phyloP scores from a whole-genome alignment of 35 echinoderm and acorn worm genomes.

The Apostichopus californicus region DNA sequence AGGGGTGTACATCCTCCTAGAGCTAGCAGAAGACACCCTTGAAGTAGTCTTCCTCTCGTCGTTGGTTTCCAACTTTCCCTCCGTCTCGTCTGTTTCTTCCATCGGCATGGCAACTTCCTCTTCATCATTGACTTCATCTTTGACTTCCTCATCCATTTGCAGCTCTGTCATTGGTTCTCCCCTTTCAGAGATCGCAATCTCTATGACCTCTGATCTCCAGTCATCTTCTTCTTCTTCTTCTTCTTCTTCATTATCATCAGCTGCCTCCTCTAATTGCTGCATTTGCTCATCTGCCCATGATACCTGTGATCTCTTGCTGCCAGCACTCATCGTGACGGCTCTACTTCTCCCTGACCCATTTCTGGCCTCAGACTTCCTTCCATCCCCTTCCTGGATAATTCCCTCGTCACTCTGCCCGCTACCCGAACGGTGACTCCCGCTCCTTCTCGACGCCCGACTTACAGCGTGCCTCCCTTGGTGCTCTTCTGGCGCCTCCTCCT shows the following conservation, averaged over 20 bases:
- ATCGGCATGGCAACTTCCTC: background rate
- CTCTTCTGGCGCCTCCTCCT: background rate
- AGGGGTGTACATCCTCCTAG: slow-evolving; percentile 34
- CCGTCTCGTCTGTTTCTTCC: background rate
- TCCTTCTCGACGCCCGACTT: background rate
- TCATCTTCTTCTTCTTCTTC: slow-evolving; percentile 22
- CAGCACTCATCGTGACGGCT: background rate
- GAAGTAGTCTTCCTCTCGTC: background rate
- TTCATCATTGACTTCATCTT: background rate
- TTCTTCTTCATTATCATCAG: background rate
- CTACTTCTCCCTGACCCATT: background rate
- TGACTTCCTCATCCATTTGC: background rate
- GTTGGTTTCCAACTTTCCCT: background rate
- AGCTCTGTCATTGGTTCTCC: background rate
- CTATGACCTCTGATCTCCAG: slow-evolving; percentile 32
- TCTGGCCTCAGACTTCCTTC: background rate
- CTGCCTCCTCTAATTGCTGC: background rate
- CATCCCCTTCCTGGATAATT: background rate
- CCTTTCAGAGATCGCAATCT: slow-evolving; percentile 8
- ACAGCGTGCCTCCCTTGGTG: background rate
- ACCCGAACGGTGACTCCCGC: background rate
- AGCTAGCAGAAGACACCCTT: slow-evolving; percentile 12
- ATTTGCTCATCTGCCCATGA: background rate
- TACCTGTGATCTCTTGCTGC: slow-evolving; percentile 18
- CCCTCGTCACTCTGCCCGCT: background rate